Evolutionary conservation across 2,888 invertebrate genomes (phyloP).

Genomic region (Torymus auratus): DNA sequence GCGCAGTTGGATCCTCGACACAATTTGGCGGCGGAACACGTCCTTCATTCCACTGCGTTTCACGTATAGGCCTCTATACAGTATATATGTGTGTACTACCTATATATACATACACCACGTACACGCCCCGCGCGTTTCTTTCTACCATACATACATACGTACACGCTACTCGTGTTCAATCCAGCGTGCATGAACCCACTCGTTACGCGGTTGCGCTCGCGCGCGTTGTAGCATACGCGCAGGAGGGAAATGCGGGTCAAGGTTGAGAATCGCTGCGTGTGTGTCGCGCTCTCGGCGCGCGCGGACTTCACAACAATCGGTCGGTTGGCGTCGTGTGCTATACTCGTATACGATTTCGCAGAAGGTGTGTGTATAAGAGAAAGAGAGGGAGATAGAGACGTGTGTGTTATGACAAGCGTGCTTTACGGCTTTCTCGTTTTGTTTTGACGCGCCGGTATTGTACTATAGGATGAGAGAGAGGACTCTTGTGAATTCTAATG

Average conservation of each 20-base stretch:
- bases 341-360: background rate
- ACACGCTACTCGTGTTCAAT: conserved; percentile 14
- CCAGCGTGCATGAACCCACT: conserved; percentile 23
- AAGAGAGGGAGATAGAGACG: too few relatives aligned
- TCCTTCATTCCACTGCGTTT: conserved; percentile 65
- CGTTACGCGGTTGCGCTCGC: background rate
- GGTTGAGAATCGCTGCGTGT: conserved; percentile 66
- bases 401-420: too few relatives aligned
- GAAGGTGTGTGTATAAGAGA: background rate
- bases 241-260: conserved; percentile 68
- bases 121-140: conserved; percentile 7
- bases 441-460: too few relatives aligned
- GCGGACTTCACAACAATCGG: conserved; percentile 40
- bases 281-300: background rate
- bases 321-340: background rate
- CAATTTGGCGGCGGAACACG: conserved; percentile 68
- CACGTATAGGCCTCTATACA: background rate
- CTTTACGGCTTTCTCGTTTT: too few relatives aligned
- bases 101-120: too few relatives aligned
- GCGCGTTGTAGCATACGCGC: too few relatives aligned
- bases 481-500: too few relatives aligned
- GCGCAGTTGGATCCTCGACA: conserved; percentile 69
- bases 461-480: too few relatives aligned
- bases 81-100: too few relatives aligned
- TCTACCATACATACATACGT: background rate